These are phyloP conservation scores for Paracentrotus lividus DNA, from an alignment of 53 echinoderm and acorn worm genomes.

Conservation along the genomic window DNA sequence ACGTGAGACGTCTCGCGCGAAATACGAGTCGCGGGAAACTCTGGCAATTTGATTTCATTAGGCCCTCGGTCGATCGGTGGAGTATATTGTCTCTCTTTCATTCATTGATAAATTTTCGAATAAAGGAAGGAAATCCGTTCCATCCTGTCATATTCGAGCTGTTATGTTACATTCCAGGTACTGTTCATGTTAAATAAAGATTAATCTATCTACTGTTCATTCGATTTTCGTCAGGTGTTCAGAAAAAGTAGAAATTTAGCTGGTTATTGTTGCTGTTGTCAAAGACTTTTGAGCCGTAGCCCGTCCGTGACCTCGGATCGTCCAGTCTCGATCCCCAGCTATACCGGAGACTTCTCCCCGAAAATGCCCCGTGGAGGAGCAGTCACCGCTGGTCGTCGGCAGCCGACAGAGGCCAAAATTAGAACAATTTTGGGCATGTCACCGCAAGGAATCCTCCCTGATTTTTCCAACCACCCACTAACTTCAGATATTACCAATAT, in stretches of 20 bases:
- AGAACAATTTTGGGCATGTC: conserved; percentile 69
- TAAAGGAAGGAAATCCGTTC: conserved; percentile 47
- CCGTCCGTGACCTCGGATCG: not conserved
- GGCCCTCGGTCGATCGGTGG: not conserved
- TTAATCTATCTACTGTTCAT: conserved; percentile 1
- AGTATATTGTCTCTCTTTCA: conserved; percentile 20
- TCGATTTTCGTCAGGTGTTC: conserved; percentile 3
- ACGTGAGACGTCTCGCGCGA: conserved; percentile 95
- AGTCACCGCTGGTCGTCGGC: conserved; percentile 44
- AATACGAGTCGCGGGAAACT: conserved; percentile 95
- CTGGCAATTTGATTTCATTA: conserved; percentile 39
- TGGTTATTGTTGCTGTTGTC: not conserved
- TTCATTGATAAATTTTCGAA: conserved; percentile 22
- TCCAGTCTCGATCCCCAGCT: not conserved
- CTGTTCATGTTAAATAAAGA: not conserved
- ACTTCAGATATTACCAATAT: conserved; percentile 64
- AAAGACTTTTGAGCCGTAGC: not conserved
- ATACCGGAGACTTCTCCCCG: not conserved
- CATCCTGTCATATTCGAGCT: conserved; percentile 27
- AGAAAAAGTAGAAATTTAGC: conserved; percentile 30
- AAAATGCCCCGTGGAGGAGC: conserved; percentile 68
- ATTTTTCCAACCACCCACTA: conserved; percentile 48
- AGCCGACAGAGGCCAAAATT: conserved; percentile 55
- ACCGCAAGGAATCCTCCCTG: conserved; percentile 59
- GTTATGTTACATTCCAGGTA: not conserved